These are phyloP conservation scores for Saguinus imperator DNA, from an alignment of 2,113 vertebrate genomes.

Conservation along the genomic window DNA sequence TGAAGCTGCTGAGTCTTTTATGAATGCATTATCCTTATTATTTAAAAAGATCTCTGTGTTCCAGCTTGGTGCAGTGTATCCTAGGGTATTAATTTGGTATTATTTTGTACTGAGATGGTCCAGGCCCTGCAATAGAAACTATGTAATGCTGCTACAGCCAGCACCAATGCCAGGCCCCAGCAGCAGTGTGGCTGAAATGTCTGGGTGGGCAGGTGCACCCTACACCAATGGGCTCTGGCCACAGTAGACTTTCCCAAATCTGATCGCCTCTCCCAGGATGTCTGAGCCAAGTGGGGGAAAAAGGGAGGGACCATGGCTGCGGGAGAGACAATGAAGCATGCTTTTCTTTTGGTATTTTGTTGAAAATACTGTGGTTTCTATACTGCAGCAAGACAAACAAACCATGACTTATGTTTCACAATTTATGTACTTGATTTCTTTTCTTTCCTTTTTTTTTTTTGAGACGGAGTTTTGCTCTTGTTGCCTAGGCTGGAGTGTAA, in stretches of 20 bases:
- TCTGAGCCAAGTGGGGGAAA: neutral
- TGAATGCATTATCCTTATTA: neutral
- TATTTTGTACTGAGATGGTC: neutral
- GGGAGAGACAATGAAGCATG: neutral
- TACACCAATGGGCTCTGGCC: neutral
- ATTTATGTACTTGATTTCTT: neutral
- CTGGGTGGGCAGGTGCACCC: neutral
- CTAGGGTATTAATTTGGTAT: neutral
- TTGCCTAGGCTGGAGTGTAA: too few species aligned
- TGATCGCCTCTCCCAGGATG: neutral
- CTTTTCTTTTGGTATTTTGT: neutral
- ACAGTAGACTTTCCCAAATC: neutral
- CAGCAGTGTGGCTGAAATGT: neutral
- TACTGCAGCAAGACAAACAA: neutral
- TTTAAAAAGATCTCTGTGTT: neutral
- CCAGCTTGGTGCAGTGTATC: neutral
- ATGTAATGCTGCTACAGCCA: neutral
- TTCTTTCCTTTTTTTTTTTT: too few species aligned
- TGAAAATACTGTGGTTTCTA: neutral
- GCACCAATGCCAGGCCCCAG: neutral
- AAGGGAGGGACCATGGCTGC: rapidly evolving
- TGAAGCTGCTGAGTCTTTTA: too few species aligned
- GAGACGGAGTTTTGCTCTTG: too few species aligned
- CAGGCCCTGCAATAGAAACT: neutral
- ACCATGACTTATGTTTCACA: neutral